Percentiles rank a stretch among this genome's conserved stretches.
These are phyloP conservation scores for Notocelia uddmanniana DNA, from an alignment of 2,888 invertebrate genomes.

Conservation along the genomic window DNA sequence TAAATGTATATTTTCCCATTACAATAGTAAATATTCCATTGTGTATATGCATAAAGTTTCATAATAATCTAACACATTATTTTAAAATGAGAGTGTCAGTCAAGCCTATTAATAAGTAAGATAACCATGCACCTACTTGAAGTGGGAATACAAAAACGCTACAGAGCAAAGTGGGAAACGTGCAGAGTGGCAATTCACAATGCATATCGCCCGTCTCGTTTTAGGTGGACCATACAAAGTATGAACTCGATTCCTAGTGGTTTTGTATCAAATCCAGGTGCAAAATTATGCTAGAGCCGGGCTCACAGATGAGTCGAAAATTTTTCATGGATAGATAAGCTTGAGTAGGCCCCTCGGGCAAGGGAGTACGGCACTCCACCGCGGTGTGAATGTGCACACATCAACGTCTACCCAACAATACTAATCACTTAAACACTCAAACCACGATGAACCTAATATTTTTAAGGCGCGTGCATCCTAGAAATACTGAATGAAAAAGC, in stretches of 20 bases:
- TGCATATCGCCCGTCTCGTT: not conserved
- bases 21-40: not conserved
- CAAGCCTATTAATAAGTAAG: conserved; percentile 27
- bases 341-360: conserved; percentile 58
- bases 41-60: not conserved
- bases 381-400: conserved; percentile 24
- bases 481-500: not conserved
- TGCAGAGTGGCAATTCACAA: conserved; percentile 46
- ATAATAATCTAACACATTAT: not conserved
- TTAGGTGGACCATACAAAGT: not conserved
- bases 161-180: conserved; percentile 57
- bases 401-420: conserved; percentile 1
- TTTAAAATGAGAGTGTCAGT: conserved; percentile 9
- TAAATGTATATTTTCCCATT: not conserved
- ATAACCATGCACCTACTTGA: conserved; percentile 13
- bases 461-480: not conserved
- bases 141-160: conserved; percentile 56
- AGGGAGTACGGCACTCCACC: not conserved
- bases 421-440: conserved; percentile 4
- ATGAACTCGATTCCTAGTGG: not conserved
- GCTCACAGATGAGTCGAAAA: not conserved
- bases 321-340: conserved; percentile 26
- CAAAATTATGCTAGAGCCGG: conserved; percentile 1
- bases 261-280: not conserved
- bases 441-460: not conserved